These are phyloP conservation scores for Oligia fasciuncula DNA, from an alignment of 2,888 invertebrate genomes.

Conservation along the genomic window DNA sequence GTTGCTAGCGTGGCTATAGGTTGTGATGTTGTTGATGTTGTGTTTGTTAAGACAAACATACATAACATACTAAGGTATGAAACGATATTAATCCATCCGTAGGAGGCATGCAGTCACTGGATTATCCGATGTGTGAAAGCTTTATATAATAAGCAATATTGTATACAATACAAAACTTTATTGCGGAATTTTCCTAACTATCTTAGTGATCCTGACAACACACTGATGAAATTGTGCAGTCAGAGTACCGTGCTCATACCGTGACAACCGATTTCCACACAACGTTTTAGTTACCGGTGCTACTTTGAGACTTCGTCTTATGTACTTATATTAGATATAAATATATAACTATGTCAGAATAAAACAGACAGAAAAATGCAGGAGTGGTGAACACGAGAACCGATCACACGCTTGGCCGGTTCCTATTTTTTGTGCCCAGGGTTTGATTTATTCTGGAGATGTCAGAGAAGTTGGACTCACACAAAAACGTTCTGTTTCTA, in stretches of 20 bases:
- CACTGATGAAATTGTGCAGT: not conserved
- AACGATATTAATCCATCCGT: slow-evolving; percentile 10
- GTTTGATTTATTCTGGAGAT: slow-evolving; percentile 59
- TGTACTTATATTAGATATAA: no score
- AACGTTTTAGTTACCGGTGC: no score
- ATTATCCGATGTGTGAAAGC: not conserved
- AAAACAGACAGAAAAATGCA: not conserved
- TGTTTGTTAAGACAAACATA: no score
- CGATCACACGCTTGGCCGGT: slow-evolving; percentile 28
- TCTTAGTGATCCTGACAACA: not conserved
- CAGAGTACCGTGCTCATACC: not conserved
- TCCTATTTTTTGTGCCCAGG: slow-evolving; percentile 39
- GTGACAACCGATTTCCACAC: no score
- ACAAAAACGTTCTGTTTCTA: slow-evolving; percentile 39
- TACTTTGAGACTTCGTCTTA: no score
- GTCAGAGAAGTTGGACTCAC: slow-evolving; percentile 48
- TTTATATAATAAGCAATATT: not conserved
- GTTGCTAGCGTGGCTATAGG: not conserved
- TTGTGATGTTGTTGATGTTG: slow-evolving; percentile 4
- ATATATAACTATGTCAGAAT: not conserved
- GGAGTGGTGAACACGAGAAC: not conserved
- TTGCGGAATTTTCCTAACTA: not conserved
- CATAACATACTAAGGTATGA: not conserved
- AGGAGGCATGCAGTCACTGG: not conserved
- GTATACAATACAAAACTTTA: not conserved